Percentiles rank a stretch among this genome's conserved stretches.
phyloP scores from a whole-genome alignment of 2,113 vertebrate species.

The Balaenoptera acutorostrata region DNA sequence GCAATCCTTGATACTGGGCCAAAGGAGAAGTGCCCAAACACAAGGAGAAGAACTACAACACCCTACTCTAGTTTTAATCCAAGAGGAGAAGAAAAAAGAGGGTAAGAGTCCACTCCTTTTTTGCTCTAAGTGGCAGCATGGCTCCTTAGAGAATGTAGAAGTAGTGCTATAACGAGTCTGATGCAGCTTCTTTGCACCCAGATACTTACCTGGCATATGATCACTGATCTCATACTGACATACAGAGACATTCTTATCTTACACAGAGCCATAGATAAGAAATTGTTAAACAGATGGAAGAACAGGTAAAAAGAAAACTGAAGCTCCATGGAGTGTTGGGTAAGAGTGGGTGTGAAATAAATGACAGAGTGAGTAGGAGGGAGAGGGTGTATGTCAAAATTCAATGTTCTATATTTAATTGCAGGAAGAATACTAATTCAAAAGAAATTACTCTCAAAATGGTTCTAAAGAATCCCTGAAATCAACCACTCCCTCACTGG shows the following conservation, averaged over 20 bases:
- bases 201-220: not conserved
- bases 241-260: not conserved
- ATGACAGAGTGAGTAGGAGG: constrained; percentile 63
- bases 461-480: constrained; percentile 29
- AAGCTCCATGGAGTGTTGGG: not conserved
- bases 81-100: not conserved
- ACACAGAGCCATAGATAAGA: not conserved
- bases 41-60: not conserved
- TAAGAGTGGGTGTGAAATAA: constrained; percentile 54
- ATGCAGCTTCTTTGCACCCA: not conserved
- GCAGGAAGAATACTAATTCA: constrained; percentile 52
- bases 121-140: not conserved
- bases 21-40: not conserved
- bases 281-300: not conserved
- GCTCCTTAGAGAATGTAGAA: not conserved
- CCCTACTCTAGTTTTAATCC: not conserved
- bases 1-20: not conserved
- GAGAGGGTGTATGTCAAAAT: constrained; percentile 52
- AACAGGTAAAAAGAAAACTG: not conserved
- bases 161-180: not conserved
- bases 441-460: constrained; percentile 53
- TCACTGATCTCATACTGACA: not conserved
- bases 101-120: not conserved
- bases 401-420: constrained; percentile 59
- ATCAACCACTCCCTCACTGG: constrained; percentile 15